These are phyloP conservation scores for Brachionus asplanchnoidis DNA, from an alignment of 1,140 invertebrate genomes.

Conservation along the genomic window DNA sequence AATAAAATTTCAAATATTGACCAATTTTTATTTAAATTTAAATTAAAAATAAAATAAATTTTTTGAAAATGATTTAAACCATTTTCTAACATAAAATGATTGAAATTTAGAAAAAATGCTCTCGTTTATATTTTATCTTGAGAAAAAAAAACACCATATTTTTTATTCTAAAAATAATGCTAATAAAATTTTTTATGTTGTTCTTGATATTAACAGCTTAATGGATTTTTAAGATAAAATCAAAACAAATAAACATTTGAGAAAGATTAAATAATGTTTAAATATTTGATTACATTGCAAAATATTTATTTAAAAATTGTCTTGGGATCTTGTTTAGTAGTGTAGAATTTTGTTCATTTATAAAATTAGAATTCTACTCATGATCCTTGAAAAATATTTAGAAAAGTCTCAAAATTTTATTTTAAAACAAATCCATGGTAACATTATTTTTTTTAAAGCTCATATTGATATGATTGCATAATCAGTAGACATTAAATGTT, in stretches of 20 bases:
- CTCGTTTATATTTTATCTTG: too few species aligned
- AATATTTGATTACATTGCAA: not conserved
- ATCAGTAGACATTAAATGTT: slow-evolving; percentile 10
- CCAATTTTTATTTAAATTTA: too few species aligned
- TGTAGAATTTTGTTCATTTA: not conserved
- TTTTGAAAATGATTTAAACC: too few species aligned
- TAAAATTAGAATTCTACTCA: not conserved
- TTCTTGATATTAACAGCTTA: not conserved
- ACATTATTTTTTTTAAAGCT: not conserved
- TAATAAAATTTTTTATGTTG: not conserved
- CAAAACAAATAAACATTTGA: not conserved
- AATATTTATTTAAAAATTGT: not conserved
- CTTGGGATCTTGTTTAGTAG: not conserved
- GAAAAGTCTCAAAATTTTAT: not conserved
- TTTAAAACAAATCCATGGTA: not conserved
- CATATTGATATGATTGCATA: slow-evolving; percentile 11
- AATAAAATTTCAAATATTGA: too few species aligned
- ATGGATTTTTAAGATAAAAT: not conserved
- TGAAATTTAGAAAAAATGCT: too few species aligned
- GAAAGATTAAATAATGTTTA: not conserved
- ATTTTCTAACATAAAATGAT: too few species aligned
- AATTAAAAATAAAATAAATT: too few species aligned
- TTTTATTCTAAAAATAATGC: too few species aligned
- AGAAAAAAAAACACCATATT: too few species aligned
- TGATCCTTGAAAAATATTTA: not conserved